Percentiles rank a stretch among this genome's conserved stretches.
phyloP scores from a whole-genome alignment of 1,140 invertebrate species.

The Lucilia cuprina region DNA sequence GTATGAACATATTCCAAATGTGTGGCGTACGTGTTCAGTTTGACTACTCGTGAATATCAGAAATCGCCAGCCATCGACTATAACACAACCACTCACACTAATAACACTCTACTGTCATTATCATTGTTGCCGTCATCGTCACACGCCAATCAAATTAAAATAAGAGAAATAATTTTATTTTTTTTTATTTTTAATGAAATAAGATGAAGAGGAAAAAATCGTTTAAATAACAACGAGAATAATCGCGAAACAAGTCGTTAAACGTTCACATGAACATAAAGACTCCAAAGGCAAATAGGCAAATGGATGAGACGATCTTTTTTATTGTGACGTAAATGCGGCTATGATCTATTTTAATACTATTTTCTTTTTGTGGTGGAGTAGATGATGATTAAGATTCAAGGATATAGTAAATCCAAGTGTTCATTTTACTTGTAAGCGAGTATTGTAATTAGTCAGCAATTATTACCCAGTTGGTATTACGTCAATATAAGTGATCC shows the following conservation, averaged over 20 bases:
- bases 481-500: too few species aligned
- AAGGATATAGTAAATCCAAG: too few species aligned
- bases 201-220: not conserved
- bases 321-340: not conserved
- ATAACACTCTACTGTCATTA: not conserved
- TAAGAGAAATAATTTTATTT: not conserved
- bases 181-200: not conserved
- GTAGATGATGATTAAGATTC: too few species aligned
- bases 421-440: too few species aligned
- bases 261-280: not conserved
- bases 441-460: too few species aligned
- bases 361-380: too few species aligned
- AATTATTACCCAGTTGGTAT: too few species aligned
- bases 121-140: slow-evolving; percentile 30
- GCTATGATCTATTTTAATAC: too few species aligned
- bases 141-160: slow-evolving; percentile 29
- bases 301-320: not conserved
- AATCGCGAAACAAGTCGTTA: slow-evolving; percentile 4
- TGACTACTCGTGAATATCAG: not conserved
- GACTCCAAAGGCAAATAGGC: not conserved
- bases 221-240: not conserved
- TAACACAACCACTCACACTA: not conserved
- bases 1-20: not conserved
- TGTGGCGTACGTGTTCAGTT: not conserved
- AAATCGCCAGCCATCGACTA: not conserved